Percentiles rank a stretch among this genome's conserved stretches.
Evolutionary conservation across 1,140 invertebrate genomes (phyloP).

Genomic region (Aporrectodea caliginosa): DNA sequence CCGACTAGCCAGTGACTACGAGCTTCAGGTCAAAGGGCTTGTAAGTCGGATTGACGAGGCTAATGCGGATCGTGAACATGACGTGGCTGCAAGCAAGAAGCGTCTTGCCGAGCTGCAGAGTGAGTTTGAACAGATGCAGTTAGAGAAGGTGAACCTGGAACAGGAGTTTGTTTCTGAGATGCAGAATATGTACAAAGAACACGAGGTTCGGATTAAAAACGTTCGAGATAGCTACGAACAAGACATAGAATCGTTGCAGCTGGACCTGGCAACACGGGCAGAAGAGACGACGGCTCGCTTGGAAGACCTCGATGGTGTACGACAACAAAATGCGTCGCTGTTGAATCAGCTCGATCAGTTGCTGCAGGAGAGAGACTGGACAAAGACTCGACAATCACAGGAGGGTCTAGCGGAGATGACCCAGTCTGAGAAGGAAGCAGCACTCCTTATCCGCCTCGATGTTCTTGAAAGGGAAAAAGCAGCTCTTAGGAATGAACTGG

Average conservation of each 20-base stretch:
- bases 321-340: neutral
- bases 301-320: conserved; percentile 6
- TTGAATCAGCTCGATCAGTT: neutral
- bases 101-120: neutral
- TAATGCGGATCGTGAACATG: neutral
- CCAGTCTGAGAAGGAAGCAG: neutral
- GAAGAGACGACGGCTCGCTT: neutral
- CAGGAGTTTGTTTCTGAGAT: conserved; percentile 19
- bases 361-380: neutral
- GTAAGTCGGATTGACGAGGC: neutral
- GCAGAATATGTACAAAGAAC: neutral
- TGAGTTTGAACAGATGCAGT: neutral
- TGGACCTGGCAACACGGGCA: neutral
- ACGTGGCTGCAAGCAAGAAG: conserved; percentile 5
- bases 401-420: neutral
- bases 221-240: conserved; percentile 8
- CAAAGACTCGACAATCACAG: neutral
- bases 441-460: neutral
- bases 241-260: conserved; percentile 6
- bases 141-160: conserved; percentile 13
- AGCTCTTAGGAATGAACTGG: neutral
- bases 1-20: neutral
- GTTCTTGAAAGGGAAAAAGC: neutral
- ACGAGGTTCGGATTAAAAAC: conserved; percentile 6
- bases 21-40: too few species aligned